These are phyloP conservation scores for Tetramorium bicarinatum DNA, from an alignment of 2,888 invertebrate genomes.

Conservation along the genomic window DNA sequence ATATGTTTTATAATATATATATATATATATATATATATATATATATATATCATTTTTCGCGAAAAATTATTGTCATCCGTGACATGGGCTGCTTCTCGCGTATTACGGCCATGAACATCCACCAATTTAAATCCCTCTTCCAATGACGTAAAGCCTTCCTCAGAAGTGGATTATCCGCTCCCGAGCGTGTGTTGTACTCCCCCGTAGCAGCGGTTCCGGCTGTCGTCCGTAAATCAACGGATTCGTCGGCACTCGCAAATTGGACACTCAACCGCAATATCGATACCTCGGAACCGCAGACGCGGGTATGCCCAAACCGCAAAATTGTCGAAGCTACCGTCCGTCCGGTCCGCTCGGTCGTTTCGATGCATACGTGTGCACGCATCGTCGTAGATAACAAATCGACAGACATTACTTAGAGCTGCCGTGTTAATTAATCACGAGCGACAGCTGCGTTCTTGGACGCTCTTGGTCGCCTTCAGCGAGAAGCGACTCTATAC, in stretches of 20 bases:
- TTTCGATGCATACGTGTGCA: slow-evolving; percentile 15
- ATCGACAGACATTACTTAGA: slow-evolving; percentile 53
- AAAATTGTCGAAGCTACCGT: slow-evolving; percentile 65
- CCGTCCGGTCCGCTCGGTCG: slow-evolving; percentile 12
- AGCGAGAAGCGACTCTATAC: not conserved
- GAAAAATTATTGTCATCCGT: slow-evolving; percentile 6
- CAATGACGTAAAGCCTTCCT: slow-evolving; percentile 35
- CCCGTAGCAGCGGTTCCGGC: slow-evolving; percentile 11
- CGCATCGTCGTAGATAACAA: slow-evolving; percentile 44
- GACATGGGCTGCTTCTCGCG: not conserved
- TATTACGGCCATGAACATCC: slow-evolving; percentile 24
- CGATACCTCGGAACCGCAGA: slow-evolving; percentile 59
- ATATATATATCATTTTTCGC: slow-evolving; percentile 1
- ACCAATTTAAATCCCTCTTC: slow-evolving; percentile 45
- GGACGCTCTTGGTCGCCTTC: not conserved
- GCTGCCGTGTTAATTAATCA: slow-evolving; percentile 58
- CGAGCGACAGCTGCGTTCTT: slow-evolving; percentile 28
- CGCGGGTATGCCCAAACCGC: slow-evolving; percentile 42
- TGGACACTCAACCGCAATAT: slow-evolving; percentile 71
- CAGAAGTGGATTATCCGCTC: slow-evolving; percentile 60
- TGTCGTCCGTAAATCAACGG: slow-evolving; percentile 67
- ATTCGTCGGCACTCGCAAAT: slow-evolving; percentile 68
- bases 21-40: too few species aligned
- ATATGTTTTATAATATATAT: not conserved
- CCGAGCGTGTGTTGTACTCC: slow-evolving; percentile 23